phyloP scores from a whole-genome alignment of 2,113 vertebrate genomes.

The Eira barbara region DNA sequence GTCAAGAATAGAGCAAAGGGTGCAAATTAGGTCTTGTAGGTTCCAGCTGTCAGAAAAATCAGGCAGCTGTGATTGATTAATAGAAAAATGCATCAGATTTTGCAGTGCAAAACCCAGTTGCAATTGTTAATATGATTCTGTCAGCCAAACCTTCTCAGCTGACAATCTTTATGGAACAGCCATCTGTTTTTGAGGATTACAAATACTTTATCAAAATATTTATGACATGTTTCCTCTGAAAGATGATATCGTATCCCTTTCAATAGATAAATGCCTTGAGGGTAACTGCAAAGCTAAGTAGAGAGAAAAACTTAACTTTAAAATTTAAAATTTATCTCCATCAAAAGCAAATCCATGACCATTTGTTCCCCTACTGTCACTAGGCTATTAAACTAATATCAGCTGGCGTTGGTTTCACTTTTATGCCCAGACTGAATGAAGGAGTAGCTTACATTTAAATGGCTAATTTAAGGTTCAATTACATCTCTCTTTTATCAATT shows the following conservation, averaged over 20 bases:
- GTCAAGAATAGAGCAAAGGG: constrained; percentile 63
- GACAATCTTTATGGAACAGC: constrained; percentile 78
- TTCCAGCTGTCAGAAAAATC: constrained; percentile 75
- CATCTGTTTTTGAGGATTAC: constrained; percentile 83
- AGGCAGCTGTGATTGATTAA: constrained; percentile 79
- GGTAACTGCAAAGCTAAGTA: constrained; percentile 77
- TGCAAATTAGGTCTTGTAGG: constrained; percentile 60
- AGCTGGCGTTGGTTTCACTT: constrained; percentile 25
- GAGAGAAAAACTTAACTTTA: constrained; percentile 76
- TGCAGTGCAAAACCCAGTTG: constrained; percentile 45
- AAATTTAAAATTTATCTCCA: constrained; percentile 75
- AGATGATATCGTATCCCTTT: constrained; percentile 78
- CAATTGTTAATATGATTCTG: constrained; percentile 76
- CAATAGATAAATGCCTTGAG: constrained; percentile 78
- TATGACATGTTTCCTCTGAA: constrained; percentile 79
- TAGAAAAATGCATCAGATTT: constrained; percentile 69
- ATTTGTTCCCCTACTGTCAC: constrained; percentile 42
- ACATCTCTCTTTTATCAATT: background rate
- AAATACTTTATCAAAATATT: constrained; percentile 85
- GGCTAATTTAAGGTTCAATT: constrained; percentile 44
- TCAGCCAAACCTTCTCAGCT: constrained; percentile 79
- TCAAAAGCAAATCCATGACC: constrained; percentile 57
- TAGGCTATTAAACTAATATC: constrained; percentile 67
- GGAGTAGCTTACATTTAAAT: constrained; percentile 63
- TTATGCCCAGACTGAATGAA: constrained; percentile 62